Percentiles rank a stretch among this genome's conserved stretches.
Evolutionary conservation across 2,113 vertebrate species (phyloP).

Genomic region (Pimephales promelas): DNA sequence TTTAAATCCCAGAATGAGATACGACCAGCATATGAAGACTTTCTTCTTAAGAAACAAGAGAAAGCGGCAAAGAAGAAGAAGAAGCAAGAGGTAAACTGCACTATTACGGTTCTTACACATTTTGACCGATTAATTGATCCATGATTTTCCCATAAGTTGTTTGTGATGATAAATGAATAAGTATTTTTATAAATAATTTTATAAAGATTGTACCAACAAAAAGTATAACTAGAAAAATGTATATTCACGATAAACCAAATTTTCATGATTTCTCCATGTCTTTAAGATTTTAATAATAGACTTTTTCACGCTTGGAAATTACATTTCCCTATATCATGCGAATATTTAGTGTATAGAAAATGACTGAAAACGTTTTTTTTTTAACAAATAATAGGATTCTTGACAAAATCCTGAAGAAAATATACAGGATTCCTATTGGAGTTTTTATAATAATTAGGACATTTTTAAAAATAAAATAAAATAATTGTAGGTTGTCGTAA

Average conservation of each 20-base stretch:
- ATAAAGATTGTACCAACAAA: background rate
- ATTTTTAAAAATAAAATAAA: too few relatives aligned
- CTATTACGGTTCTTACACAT: background rate
- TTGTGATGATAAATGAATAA: background rate
- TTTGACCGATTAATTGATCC: background rate
- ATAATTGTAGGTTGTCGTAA: too few relatives aligned
- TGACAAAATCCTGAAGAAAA: background rate
- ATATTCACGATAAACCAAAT: background rate
- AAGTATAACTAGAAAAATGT: background rate
- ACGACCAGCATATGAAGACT: slow-evolving; percentile 84
- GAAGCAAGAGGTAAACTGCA: slow-evolving; percentile 62
- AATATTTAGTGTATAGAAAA: background rate
- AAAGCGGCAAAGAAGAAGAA: slow-evolving; percentile 64
- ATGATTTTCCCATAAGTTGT: background rate
- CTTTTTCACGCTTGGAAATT: background rate
- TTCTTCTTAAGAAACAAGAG: slow-evolving; percentile 79
- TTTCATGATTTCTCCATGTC: background rate
- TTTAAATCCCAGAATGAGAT: slow-evolving; percentile 77
- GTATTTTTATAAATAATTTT: background rate
- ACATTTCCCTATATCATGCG: background rate
- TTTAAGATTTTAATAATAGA: background rate
- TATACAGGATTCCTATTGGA: background rate
- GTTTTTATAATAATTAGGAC: background rate
- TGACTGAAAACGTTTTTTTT: background rate
- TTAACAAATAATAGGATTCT: background rate